These are phyloP conservation scores for Drosophila serrata DNA, from an alignment of 1,140 invertebrate species.

Conservation along the genomic window DNA sequence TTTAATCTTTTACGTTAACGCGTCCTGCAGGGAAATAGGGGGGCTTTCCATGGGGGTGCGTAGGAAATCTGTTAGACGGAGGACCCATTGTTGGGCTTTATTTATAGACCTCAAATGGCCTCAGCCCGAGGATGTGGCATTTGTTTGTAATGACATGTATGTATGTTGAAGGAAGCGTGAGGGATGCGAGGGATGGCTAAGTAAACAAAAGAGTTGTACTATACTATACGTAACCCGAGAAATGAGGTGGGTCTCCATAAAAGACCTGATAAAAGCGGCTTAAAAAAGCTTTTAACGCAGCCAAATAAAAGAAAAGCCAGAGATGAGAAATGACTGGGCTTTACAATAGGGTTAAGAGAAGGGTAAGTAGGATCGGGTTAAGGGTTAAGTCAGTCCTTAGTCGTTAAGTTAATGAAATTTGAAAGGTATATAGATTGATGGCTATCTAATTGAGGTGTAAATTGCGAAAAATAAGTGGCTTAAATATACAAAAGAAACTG, in stretches of 20 bases:
- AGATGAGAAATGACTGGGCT: constrained; percentile 17
- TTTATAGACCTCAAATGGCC: constrained; percentile 75
- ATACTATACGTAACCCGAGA: constrained; percentile 41
- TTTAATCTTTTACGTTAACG: constrained; percentile 75
- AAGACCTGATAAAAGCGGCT: constrained; percentile 57
- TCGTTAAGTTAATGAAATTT: constrained; percentile 33
- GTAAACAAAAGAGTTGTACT: constrained; percentile 71
- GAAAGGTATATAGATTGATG: constrained; percentile 17
- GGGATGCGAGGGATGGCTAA: constrained; percentile 45
- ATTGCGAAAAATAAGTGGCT: neutral
- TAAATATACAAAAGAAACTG: neutral
- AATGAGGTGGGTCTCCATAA: constrained; percentile 49
- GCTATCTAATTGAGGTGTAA: constrained; percentile 6
- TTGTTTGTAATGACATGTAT: constrained; percentile 62
- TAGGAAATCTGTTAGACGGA: constrained; percentile 50
- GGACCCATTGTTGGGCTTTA: constrained; percentile 65
- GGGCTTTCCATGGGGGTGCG: constrained; percentile 2
- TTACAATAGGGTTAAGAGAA: constrained; percentile 15
- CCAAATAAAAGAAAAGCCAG: constrained; percentile 43
- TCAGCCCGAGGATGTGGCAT: constrained; percentile 61
- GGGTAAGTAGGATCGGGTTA: constrained; percentile 12
- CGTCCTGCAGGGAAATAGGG: constrained; percentile 29
- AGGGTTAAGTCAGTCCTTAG: constrained; percentile 12
- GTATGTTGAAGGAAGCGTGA: neutral
- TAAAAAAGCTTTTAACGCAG: constrained; percentile 66